phyloP scores from a whole-genome alignment of 2,888 invertebrate species.

The Morpho deidamia region DNA sequence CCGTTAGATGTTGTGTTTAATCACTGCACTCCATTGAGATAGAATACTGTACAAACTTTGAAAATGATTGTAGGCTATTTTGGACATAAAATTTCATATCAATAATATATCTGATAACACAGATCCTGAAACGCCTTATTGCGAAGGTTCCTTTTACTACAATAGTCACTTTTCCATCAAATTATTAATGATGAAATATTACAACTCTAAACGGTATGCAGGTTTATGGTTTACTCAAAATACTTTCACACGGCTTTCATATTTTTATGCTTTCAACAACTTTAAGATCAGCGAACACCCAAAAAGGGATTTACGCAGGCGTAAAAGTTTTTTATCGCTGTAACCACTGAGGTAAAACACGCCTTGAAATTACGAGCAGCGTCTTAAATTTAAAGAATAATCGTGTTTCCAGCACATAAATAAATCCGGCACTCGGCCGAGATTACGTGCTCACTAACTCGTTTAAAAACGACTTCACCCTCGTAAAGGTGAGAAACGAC shows the following conservation, averaged over 20 bases:
- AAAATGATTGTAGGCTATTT: too few relatives aligned
- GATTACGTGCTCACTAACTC: conserved; percentile 64
- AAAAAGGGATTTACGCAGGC: conserved; percentile 1
- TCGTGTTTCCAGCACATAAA: conserved; percentile 34
- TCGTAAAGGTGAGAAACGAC: conserved; percentile 65
- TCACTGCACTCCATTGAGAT: too few relatives aligned
- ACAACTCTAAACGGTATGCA: too few relatives aligned
- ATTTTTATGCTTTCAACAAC: background rate
- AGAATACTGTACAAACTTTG: too few relatives aligned
- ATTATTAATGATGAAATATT: too few relatives aligned
- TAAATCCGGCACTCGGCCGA: conserved; percentile 36
- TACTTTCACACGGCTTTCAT: background rate
- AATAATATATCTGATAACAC: too few relatives aligned
- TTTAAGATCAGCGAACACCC: background rate
- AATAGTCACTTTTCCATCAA: too few relatives aligned
- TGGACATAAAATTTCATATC: too few relatives aligned
- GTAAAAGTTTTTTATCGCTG: conserved; percentile 16
- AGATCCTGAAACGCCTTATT: too few relatives aligned
- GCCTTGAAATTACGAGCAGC: conserved; percentile 15
- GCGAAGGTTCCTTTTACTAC: too few relatives aligned
- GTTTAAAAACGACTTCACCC: conserved; percentile 59
- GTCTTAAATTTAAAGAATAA: conserved; percentile 31
- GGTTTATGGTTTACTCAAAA: too few relatives aligned
- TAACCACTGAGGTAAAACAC: conserved; percentile 22
- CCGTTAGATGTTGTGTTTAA: too few relatives aligned